phyloP scores from a whole-genome alignment of 1,140 invertebrate genomes.

The Drosophila novamexicana region DNA sequence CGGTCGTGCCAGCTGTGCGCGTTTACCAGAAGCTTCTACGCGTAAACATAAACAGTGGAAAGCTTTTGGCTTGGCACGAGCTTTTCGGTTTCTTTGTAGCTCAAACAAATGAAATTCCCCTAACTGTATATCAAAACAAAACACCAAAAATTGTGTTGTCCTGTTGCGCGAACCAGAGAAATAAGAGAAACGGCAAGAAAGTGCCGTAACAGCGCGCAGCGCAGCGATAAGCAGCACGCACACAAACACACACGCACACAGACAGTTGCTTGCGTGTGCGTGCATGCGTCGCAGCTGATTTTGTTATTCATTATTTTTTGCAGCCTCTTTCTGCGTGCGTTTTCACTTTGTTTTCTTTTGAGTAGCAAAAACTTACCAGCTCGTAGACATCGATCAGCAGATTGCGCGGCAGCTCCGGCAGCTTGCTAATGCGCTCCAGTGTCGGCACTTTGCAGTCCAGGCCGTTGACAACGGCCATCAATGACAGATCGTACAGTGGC shows the following conservation, averaged over 20 bases:
- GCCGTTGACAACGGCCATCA: slow-evolving; percentile 58
- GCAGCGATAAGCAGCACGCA: slow-evolving; percentile 8
- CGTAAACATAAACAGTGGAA: slow-evolving; percentile 37
- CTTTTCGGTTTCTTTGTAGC: slow-evolving; percentile 6
- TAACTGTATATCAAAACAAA: slow-evolving; percentile 19
- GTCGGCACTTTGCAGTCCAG: slow-evolving; percentile 64
- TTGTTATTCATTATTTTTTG: neutral
- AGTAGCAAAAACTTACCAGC: slow-evolving; percentile 55
- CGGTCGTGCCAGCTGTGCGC: slow-evolving; percentile 10
- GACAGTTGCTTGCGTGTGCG: neutral
- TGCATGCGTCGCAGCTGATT: slow-evolving; percentile 19
- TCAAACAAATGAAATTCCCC: slow-evolving; percentile 7
- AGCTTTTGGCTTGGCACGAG: slow-evolving; percentile 27
- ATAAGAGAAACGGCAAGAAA: slow-evolving; percentile 5
- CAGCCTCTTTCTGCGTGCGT: neutral
- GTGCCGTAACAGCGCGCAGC: slow-evolving; percentile 17
- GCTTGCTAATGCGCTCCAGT: slow-evolving; percentile 64
- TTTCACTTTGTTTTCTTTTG: slow-evolving; percentile 23
- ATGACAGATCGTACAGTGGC: slow-evolving; percentile 61
- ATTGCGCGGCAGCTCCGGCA: slow-evolving; percentile 71
- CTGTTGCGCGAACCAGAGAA: neutral
- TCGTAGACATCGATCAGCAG: slow-evolving; percentile 79
- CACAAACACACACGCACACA: slow-evolving; percentile 2
- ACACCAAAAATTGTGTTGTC: slow-evolving; percentile 15
- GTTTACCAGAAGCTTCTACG: slow-evolving; percentile 26